Evolutionary conservation across 2,888 invertebrate genomes (phyloP), one percentile per base, ranked within the genome.

Genomic region (Drosophila neotestacea): DNA sequence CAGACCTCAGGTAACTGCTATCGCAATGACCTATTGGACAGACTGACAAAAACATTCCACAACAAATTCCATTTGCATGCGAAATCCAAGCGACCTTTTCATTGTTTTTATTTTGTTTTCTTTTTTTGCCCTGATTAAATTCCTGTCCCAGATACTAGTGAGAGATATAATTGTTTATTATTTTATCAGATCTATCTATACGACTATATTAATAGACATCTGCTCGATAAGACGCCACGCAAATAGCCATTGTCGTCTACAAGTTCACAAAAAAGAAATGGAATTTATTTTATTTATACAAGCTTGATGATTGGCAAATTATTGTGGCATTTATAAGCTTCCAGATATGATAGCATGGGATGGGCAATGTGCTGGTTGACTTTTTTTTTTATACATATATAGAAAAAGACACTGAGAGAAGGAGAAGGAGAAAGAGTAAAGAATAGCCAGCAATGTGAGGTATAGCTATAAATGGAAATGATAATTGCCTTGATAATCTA

Each of bases 251-350:
- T 66, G 75, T 76, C 63, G 56, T 13, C n/a, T 6, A 38, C 28
- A 41, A 1, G 13, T 30, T 42, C 4, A 36, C 28, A 13, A 47
- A 38, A 55, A 52, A 55, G 10, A 42, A 42, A 30, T 16, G 10
- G 52, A 65, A 65, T 77, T 77, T 60, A 27, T 65, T 73, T 79
- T 70, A 65, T 79, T 72, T 66, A 71, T 77, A 63, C 48, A 46
- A 70, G 50, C 47, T 67, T 28, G 13, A 74, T 80, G 77, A 82
- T 82, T 80, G 80, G 78, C 75, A 80, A 82, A 78, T 82, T 80
- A 75, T 55, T 62, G 56, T 22, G 56, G 55, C 62, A 70, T 78
- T 79, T 73, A 68, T 71, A 68, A 58, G 61, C 68, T 62, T 48
- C 38, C 34, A 64, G 64, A 81, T 79, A 79, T 85, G 82, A 85